A percentile compares a stretch with the other conserved stretches of the same genome.
Evolutionary conservation across 2,888 invertebrate genomes (phyloP).

Genomic region (Dryobotodes eremita): DNA sequence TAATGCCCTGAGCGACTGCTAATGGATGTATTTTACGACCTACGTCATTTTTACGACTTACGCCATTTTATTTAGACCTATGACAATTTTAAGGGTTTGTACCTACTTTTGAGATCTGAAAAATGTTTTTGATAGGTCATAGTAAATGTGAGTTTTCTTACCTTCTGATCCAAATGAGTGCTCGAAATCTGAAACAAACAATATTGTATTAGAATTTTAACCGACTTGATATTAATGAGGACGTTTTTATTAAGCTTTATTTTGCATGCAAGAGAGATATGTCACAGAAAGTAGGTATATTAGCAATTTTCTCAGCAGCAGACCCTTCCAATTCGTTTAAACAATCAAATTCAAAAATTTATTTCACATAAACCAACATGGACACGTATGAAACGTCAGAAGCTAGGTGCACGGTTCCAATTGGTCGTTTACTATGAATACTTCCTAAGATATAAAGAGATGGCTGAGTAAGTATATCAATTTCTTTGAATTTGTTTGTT

Average conservation of each 20-base stretch:
- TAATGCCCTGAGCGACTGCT: constrained; percentile 6
- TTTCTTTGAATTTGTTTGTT: too few relatives aligned
- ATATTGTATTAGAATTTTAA: constrained; percentile 13
- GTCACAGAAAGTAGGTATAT: neutral
- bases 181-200: constrained; percentile 76
- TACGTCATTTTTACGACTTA: constrained; percentile 1
- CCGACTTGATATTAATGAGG: neutral
- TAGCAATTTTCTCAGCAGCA: neutral
- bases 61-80: neutral
- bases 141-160: constrained; percentile 53
- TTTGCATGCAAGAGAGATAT: neutral
- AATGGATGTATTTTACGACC: constrained; percentile 34
- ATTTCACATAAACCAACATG: too few relatives aligned
- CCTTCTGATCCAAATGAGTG: constrained; percentile 74
- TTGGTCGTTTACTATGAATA: too few relatives aligned
- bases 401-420: too few relatives aligned
- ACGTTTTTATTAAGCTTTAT: neutral
- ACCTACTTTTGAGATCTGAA: neutral
- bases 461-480: too few relatives aligned
- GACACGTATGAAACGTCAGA: too few relatives aligned
- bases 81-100: neutral
- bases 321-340: neutral
- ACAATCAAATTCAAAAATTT: neutral
- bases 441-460: too few relatives aligned
- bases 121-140: too few relatives aligned